Conservation (phyloP, 2,888 invertebrate species). For the Folsomia candida region DNA sequence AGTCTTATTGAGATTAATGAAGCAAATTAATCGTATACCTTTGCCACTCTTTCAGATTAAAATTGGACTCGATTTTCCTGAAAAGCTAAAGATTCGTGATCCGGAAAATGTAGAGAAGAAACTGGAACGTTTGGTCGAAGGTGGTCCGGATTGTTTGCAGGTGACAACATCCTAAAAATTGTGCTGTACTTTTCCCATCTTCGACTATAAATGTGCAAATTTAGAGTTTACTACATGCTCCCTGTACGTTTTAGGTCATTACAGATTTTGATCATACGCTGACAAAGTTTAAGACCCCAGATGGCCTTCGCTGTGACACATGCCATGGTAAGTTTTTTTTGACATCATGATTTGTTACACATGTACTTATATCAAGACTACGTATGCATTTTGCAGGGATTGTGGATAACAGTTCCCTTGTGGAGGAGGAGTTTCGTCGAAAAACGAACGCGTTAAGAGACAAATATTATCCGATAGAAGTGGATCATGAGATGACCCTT, state of each 20-base stretch:
- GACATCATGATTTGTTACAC: too few relatives aligned
- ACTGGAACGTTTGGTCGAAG: neutral
- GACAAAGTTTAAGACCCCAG: slow-evolving; percentile 56
- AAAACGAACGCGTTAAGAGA: slow-evolving; percentile 63
- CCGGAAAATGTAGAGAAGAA: neutral
- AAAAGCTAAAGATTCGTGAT: neutral
- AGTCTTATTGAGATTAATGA: too few relatives aligned
- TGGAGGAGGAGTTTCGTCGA: slow-evolving; percentile 65
- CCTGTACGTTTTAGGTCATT: too few relatives aligned
- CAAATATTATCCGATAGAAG: slow-evolving; percentile 81
- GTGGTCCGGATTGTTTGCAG: slow-evolving; percentile 56
- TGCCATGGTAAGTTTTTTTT: slow-evolving; percentile 60
- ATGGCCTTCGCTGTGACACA: neutral
- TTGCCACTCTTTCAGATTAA: too few relatives aligned
- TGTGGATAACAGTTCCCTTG: slow-evolving; percentile 69
- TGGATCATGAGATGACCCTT: slow-evolving; percentile 68
- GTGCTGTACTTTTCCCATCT: too few relatives aligned
- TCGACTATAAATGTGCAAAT: too few relatives aligned
- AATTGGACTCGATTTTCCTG: too few relatives aligned
- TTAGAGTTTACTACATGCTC: too few relatives aligned
- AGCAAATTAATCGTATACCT: too few relatives aligned
- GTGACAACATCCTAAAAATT: too few relatives aligned
- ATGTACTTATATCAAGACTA: too few relatives aligned
- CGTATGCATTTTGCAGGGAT: slow-evolving; percentile 57
- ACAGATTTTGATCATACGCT: slow-evolving; percentile 88